Evolutionary conservation across 2,888 invertebrate genomes (phyloP).

Genomic region (Lagria hirta): DNA sequence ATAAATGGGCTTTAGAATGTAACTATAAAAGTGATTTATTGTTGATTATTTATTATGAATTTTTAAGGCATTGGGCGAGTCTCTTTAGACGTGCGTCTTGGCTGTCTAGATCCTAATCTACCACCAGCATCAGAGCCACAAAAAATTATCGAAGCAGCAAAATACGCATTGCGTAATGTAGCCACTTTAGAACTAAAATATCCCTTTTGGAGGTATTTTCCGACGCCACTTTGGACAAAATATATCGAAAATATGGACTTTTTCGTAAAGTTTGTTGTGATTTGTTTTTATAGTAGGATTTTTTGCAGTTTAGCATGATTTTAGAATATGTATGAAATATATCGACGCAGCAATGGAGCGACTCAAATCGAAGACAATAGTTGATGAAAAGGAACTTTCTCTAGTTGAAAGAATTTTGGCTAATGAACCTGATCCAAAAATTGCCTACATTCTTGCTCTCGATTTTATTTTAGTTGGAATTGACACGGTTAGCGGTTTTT

Average conservation of each 20-base stretch:
- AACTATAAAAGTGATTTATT: conserved; percentile 46
- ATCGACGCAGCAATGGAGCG: conserved; percentile 58
- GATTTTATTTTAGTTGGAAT: conserved; percentile 80
- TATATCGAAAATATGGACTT: conserved; percentile 68
- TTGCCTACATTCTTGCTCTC: conserved; percentile 69
- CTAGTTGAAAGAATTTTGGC: conserved; percentile 65
- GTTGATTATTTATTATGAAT: conserved; percentile 3
- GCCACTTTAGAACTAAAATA: conserved; percentile 65
- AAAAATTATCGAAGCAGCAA: conserved; percentile 65
- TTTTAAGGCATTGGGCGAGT: conserved; percentile 65
- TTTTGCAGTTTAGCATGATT: conserved; percentile 7
- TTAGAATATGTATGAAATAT: conserved; percentile 66
- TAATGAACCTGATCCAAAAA: conserved; percentile 61
- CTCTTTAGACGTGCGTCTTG: conserved; percentile 65
- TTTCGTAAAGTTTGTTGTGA: conserved; percentile 64
- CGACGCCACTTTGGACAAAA: conserved; percentile 62
- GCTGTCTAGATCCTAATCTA: conserved; percentile 61
- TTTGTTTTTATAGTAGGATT: conserved; percentile 5
- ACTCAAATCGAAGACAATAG: conserved; percentile 52
- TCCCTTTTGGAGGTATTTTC: conserved; percentile 69
- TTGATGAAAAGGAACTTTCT: conserved; percentile 57
- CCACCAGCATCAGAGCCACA: conserved; percentile 59
- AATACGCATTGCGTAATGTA: conserved; percentile 67
- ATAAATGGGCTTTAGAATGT: conserved; percentile 82
- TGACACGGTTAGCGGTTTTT: conserved; percentile 73